Percentiles rank a stretch among this genome's conserved stretches.
Conservation (phyloP, 2,797 vertebrate genomes). For the Etheostoma nigrum region DNA sequence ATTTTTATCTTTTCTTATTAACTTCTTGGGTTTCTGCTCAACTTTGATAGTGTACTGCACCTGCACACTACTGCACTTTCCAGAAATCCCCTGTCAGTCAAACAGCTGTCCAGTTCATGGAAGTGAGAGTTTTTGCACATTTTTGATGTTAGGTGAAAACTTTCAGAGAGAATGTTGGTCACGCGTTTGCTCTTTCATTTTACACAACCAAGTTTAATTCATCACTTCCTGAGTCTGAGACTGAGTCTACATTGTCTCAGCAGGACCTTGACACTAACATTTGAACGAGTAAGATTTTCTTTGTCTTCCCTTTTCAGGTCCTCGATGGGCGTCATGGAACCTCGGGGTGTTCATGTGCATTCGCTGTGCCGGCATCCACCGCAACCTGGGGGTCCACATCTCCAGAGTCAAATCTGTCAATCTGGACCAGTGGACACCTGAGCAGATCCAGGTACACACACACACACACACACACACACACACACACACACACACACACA, state of each 20-base stretch:
- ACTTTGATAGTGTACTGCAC: not conserved
- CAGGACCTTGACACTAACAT: not conserved
- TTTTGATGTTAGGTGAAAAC: not conserved
- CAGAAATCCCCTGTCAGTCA: slow-evolving; percentile 18
- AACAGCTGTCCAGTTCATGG: not conserved
- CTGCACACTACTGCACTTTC: not conserved
- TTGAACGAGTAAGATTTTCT: not conserved
- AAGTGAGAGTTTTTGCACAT: not conserved
- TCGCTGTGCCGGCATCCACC: slow-evolving; percentile 98
- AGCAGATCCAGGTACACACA: slow-evolving; percentile 94
- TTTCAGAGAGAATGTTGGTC: slow-evolving; percentile 1
- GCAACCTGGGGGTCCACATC: slow-evolving; percentile 99
- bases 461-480: slow-evolving; percentile 1
- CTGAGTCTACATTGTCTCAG: slow-evolving; percentile 10
- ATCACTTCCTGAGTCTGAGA: not conserved
- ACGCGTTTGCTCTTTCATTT: slow-evolving; percentile 8
- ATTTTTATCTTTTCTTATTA: slow-evolving; percentile 32
- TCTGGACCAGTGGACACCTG: slow-evolving; percentile 97
- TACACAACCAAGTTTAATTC: not conserved
- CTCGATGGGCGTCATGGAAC: slow-evolving; percentile 99
- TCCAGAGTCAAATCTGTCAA: slow-evolving; percentile 99
- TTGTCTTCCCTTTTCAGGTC: slow-evolving; percentile 81
- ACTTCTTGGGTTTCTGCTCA: slow-evolving; percentile 9
- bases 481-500: slow-evolving; percentile 5
- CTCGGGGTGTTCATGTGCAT: slow-evolving; percentile 99